A percentile compares a stretch with the other conserved stretches of the same genome.
Evolutionary conservation across 1,140 invertebrate genomes (phyloP).

Genomic region (Tenebrio molitor): DNA sequence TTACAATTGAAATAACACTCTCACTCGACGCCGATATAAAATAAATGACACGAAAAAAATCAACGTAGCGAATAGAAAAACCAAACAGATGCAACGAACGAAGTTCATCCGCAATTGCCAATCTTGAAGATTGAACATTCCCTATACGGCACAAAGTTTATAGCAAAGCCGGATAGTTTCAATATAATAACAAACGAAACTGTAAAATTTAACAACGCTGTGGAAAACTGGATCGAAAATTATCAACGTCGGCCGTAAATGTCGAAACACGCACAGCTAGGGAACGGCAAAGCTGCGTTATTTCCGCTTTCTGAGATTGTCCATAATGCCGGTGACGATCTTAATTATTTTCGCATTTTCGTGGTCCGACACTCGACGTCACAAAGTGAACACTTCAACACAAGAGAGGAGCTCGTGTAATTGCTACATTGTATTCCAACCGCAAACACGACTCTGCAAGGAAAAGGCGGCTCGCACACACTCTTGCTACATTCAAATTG

Average conservation of each 20-base stretch:
- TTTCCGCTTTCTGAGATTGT: slow-evolving; percentile 4
- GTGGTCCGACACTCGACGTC: slow-evolving; percentile 23
- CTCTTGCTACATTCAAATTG: slow-evolving; percentile 4
- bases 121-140: slow-evolving; percentile 1
- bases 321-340: slow-evolving; percentile 1
- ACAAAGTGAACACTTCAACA: slow-evolving; percentile 25
- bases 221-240: no score
- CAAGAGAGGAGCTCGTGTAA: slow-evolving; percentile 18
- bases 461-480: slow-evolving; percentile 7
- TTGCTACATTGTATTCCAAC: slow-evolving; percentile 24
- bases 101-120: background rate
- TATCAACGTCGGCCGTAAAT: background rate
- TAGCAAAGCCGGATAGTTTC: background rate
- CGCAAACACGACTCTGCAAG: slow-evolving; percentile 16
- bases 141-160: slow-evolving; percentile 5
- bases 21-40: slow-evolving; percentile 5
- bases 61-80: background rate
- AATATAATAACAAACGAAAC: background rate
- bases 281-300: background rate
- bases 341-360: slow-evolving; percentile 24
- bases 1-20: slow-evolving; percentile 13
- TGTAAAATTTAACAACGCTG: background rate
- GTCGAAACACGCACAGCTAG: background rate
- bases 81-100: background rate
- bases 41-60: slow-evolving; percentile 15